Base-by-base conservation (phyloP, 2,113 vertebrate species). In the Alosa alosa region DNA sequence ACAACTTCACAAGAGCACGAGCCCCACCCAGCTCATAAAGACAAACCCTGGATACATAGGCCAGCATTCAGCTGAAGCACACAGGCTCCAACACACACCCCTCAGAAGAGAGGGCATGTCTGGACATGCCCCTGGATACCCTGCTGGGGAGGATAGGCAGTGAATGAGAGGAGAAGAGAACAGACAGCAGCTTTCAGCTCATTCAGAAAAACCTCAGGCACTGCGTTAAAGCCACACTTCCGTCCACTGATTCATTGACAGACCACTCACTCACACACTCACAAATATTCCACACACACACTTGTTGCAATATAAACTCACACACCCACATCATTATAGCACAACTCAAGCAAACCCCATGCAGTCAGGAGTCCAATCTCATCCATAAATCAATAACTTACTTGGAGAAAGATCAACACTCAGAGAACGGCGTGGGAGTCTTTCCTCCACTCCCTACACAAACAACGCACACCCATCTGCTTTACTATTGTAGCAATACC, bases 361-460 rank as follows among this genome's bases (percentile, higher is more conserved):
- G 93, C 89, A 87, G 64, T 90, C 85, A 84, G 22, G 57, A 87
- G 85, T 78, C 85, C 83, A 88, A 88, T 86, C 50, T 31, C 83
- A 87, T 87, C 47, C 8, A 86, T 10, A 81, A 84, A 88, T 75
- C 84, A 86, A 88, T 81, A 85, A 81, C 4, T 2, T 17, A 31
- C 83, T 82, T 39, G 57, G 82, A 57, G 60, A 15, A 36, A 78
- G 15, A 82, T 85, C 11, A 15, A 36, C 31, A 0, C 72, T 3
- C 81, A 22, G 17, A 15, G 45, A 17, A 44, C 11, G 17, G 52
- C 22, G 36, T n/a, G 45, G 10, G 55, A 4, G 64, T 52, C 39
- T 50, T 72, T 45, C 0, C 15, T 64, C 52, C 8, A n/a, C 68
- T 49, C 39, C 36, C 25, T 50, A 47, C 83, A 68, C 64, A 46